Percentiles rank a stretch among this genome's conserved stretches.
These are phyloP conservation scores for Rhagonycha fulva DNA, from an alignment of 2,888 invertebrate species.

Conservation along the genomic window DNA sequence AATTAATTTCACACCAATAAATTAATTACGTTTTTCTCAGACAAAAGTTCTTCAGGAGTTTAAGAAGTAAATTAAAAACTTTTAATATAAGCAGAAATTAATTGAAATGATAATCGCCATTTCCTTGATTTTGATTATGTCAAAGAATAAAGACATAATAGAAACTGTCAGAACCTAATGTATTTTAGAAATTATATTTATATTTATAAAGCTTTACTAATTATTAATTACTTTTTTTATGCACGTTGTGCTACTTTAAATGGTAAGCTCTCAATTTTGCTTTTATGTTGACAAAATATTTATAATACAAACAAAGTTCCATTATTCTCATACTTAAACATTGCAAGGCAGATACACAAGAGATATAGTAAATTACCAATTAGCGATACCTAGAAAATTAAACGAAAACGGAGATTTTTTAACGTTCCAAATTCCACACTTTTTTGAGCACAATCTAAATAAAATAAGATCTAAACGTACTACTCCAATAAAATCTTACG, in stretches of 20 bases:
- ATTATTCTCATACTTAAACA: slow-evolving; percentile 13
- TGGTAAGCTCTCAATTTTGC: background rate
- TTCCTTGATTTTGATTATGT: background rate
- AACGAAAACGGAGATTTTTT: slow-evolving; percentile 53
- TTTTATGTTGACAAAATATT: background rate
- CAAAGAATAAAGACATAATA: background rate
- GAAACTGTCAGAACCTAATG: slow-evolving; percentile 14
- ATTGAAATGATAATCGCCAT: background rate
- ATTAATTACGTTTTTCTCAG: background rate
- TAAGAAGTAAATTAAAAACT: background rate
- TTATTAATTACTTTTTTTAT: slow-evolving; percentile 4
- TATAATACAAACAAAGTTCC: background rate
- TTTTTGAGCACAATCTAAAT: slow-evolving; percentile 47
- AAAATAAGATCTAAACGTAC: slow-evolving; percentile 34
- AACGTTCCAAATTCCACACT: slow-evolving; percentile 56
- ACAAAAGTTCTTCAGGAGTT: background rate
- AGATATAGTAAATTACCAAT: slow-evolving; percentile 54
- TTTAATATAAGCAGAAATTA: background rate
- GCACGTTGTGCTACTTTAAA: background rate
- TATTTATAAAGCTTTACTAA: slow-evolving; percentile 4
- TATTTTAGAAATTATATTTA: slow-evolving; percentile 3
- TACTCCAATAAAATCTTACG: slow-evolving; percentile 38
- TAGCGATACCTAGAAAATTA: slow-evolving; percentile 57
- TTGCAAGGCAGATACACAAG: slow-evolving; percentile 57
- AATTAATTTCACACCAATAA: background rate